These are phyloP conservation scores for Phoenoteleia sp. DNA, from an alignment of 2,888 invertebrate species.

Conservation along the genomic window DNA sequence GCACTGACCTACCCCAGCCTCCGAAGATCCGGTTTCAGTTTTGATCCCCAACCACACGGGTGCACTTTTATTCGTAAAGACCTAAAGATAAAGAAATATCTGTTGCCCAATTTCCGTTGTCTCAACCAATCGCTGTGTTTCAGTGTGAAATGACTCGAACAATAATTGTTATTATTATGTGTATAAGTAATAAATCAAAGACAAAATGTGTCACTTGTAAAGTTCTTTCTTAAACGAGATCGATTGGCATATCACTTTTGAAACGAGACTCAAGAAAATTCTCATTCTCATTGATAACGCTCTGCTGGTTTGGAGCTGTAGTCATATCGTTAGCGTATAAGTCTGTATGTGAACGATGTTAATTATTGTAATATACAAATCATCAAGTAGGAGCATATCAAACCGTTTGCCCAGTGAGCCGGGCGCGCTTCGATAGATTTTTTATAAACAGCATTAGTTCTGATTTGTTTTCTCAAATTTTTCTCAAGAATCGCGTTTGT, in stretches of 20 bases:
- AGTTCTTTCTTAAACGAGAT: conserved; percentile 64
- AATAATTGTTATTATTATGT: conserved; percentile 29
- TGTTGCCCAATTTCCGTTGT: too few species aligned
- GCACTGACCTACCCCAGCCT: conserved; percentile 31
- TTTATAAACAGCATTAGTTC: conserved; percentile 83
- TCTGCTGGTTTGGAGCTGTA: conserved; percentile 86
- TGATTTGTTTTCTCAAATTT: conserved; percentile 78
- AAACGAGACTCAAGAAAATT: conserved; percentile 79
- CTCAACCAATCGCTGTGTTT: neutral
- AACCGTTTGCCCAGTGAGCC: conserved; percentile 82
- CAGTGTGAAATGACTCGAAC: conserved; percentile 53
- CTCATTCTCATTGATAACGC: conserved; percentile 84
- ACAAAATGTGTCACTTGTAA: conserved; percentile 44
- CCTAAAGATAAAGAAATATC: too few species aligned
- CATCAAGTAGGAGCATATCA: conserved; percentile 83
- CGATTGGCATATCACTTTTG: conserved; percentile 74
- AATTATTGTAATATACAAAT: conserved; percentile 85
- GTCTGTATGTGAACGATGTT: conserved; percentile 85
- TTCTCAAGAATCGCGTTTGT: conserved; percentile 77
- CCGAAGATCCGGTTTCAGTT: neutral
- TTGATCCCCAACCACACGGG: too few species aligned
- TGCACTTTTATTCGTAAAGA: too few species aligned
- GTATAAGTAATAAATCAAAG: conserved; percentile 62
- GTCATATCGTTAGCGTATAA: conserved; percentile 86
- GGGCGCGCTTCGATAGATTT: conserved; percentile 84